Base-by-base conservation (phyloP, 2,113 vertebrate species). In the Cyanoramphus novaezelandiae region DNA sequence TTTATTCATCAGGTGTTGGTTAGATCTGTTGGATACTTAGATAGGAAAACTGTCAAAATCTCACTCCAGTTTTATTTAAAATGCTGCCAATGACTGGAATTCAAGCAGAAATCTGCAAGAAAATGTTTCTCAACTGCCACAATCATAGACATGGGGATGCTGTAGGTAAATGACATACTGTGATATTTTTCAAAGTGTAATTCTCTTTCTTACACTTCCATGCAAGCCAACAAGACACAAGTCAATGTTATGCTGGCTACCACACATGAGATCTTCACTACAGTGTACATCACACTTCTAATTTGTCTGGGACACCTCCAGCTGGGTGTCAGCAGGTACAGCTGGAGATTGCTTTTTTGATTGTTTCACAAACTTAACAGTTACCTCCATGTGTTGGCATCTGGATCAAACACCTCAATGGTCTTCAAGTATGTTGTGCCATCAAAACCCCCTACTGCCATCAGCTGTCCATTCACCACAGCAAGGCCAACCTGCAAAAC, bases 331-430 rank as follows among this genome's bases (percentile, higher is more conserved):
- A 91, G 43, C 70, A 72, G 69, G 27, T 75, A 13, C 28, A 60
- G 37, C 46, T 55, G 11, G 39, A 71, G 37, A 55, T 20, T 21
- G 9, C 46, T 43, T 21, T 23, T 23, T 41, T 10, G 43, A 44
- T 1, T n/a, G 11, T 35, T 55, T 63, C 50, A 78, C 29, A 64
- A 62, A 65, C 29, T 84, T 75, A 82, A 82, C 44, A 43, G 46
- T 97, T 98, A 99, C 99, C 99, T 99, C 99, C 99, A 99, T 0
- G 99, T 99, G 95, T 99, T 99, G 75, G 99, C 99, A 87, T 99
- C 99, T 20, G 99, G 99, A 94, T 99, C 99, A 85, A 99, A 99
- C 53, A 99, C 99, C 97, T 99, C 99, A 96, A 99, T 99, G 25
- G 99, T 99, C 98, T 99, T 99, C 91, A 99, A 98, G 96, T 99